Evolutionary conservation across 2,797 vertebrate genomes (phyloP).

Genomic region (Arctocebus calabarensis): DNA sequence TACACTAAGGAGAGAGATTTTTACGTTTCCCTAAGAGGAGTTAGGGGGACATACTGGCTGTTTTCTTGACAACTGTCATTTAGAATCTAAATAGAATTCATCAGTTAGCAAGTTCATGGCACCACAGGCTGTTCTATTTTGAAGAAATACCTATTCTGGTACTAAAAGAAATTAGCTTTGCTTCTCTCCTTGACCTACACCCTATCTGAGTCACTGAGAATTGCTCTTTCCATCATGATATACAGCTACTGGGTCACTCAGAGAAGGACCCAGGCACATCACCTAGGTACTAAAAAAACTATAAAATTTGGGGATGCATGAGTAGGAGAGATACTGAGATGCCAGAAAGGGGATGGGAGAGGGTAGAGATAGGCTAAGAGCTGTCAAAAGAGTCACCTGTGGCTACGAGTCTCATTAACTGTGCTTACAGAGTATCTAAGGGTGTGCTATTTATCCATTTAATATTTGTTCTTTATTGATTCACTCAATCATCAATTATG

Average conservation of each 20-base stretch:
- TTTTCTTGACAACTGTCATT: not conserved
- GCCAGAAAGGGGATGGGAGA: not conserved
- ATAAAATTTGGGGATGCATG: not conserved
- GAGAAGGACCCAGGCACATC: not conserved
- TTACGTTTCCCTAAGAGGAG: not conserved
- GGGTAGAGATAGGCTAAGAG: not conserved
- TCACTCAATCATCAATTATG: not conserved
- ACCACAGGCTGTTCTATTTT: not conserved
- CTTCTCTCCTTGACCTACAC: not conserved
- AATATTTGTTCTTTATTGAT: not conserved
- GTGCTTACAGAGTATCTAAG: not conserved
- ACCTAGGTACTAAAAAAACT: not conserved
- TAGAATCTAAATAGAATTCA: not conserved
- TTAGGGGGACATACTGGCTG: not conserved
- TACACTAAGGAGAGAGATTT: not conserved
- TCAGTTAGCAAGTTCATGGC: not conserved
- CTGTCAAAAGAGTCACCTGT: not conserved
- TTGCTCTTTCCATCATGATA: not conserved
- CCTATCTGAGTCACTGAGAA: not conserved
- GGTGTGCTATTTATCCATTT: not conserved
- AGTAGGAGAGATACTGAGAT: not conserved
- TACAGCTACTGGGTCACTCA: not conserved
- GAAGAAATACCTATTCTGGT: not conserved
- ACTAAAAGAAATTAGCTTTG: not conserved
- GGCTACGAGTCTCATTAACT: not conserved